phyloP scores from a whole-genome alignment of 2,797 vertebrate species.

The Rhadinocentrus ornatus region DNA sequence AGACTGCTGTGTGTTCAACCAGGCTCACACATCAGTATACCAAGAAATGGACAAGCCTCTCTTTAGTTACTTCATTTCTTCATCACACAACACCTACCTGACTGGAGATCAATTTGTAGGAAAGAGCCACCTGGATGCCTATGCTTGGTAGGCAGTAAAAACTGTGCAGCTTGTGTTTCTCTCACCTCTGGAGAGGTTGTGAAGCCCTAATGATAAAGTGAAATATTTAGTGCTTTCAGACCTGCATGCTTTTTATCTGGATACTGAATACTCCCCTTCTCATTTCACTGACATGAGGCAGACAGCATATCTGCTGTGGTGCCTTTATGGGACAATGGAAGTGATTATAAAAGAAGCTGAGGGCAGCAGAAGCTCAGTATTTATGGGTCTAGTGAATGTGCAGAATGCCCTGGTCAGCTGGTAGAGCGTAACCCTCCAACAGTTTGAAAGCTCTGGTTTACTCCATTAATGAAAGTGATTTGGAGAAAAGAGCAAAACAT shows the following conservation, averaged over 20 bases:
- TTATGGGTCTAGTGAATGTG: conserved; percentile 67
- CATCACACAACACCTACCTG: conserved; percentile 93
- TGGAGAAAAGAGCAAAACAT: conserved; percentile 24
- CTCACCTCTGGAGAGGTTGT: conserved; percentile 4
- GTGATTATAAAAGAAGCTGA: conserved; percentile 75
- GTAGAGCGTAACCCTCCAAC: conserved; percentile 47
- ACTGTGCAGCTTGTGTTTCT: background rate
- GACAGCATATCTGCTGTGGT: conserved; percentile 60
- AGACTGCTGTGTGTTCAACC: conserved; percentile 83
- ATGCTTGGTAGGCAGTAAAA: conserved; percentile 79
- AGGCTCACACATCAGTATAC: conserved; percentile 76
- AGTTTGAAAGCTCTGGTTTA: conserved; percentile 49
- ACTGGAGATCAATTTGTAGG: conserved; percentile 86
- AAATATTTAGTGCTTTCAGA: conserved; percentile 3
- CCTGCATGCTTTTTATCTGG: conserved; percentile 40
- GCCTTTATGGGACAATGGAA: conserved; percentile 68
- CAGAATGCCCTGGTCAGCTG: conserved; percentile 38
- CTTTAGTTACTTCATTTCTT: conserved; percentile 89
- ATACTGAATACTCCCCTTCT: conserved; percentile 41
- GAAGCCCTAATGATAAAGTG: background rate
- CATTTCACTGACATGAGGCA: conserved; percentile 62
- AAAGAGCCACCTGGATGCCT: conserved; percentile 86
- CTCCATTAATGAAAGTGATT: conserved; percentile 51
- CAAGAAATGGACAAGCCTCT: conserved; percentile 88
- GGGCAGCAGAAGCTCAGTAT: conserved; percentile 72